Percentiles rank a stretch among this genome's conserved stretches.
Conservation (phyloP, 2,888 invertebrate genomes). For the Tipula confusa region DNA sequence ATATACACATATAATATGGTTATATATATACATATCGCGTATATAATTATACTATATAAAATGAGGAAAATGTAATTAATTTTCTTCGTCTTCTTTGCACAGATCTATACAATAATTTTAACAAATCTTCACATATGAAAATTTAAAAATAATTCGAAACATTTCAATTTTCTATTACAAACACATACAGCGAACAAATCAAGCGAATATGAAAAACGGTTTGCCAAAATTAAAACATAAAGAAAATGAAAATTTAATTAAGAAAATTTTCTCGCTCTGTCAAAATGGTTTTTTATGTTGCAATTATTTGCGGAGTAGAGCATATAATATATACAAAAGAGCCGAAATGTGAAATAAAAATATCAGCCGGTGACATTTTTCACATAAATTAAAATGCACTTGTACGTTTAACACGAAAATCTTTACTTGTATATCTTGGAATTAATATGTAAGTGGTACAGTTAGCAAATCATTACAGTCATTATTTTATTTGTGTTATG, state of each 20-base stretch:
- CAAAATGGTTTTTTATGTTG: background rate
- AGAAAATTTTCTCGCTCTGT: constrained; percentile 12
- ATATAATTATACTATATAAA: no score
- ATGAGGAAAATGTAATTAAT: constrained; percentile 3
- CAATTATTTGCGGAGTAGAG: background rate
- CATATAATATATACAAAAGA: background rate
- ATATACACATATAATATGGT: background rate
- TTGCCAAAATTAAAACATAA: background rate
- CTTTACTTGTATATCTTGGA: background rate
- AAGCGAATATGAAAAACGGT: background rate
- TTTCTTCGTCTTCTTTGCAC: background rate
- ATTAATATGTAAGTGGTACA: background rate
- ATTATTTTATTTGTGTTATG: background rate
- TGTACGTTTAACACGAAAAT: background rate
- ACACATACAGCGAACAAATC: background rate
- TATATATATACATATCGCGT: background rate
- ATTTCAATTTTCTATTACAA: background rate
- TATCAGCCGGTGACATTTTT: background rate
- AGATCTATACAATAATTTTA: background rate
- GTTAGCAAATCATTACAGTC: background rate
- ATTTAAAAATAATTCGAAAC: background rate
- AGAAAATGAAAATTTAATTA: background rate
- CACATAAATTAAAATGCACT: background rate
- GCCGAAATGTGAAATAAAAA: background rate
- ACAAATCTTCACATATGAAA: constrained; percentile 16